These are phyloP conservation scores for Heteropelma amictum DNA, from an alignment of 2,888 invertebrate species.

Conservation along the genomic window DNA sequence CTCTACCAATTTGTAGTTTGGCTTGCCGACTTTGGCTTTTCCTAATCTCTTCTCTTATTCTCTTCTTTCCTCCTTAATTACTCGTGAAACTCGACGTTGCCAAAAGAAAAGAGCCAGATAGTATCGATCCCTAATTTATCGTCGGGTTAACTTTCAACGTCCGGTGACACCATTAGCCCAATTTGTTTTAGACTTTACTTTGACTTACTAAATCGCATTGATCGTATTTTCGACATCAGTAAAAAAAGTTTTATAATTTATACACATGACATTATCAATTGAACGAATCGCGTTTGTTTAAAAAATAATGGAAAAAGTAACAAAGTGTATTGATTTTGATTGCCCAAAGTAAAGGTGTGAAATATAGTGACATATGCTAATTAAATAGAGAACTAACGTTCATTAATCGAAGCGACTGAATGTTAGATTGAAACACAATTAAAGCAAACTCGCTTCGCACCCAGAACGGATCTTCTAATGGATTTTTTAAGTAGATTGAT, in stretches of 20 bases:
- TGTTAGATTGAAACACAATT: constrained; percentile 53
- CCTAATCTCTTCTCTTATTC: background rate
- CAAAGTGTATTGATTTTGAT: background rate
- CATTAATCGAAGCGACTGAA: constrained; percentile 34
- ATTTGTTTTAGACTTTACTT: constrained; percentile 43
- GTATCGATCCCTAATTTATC: constrained; percentile 55
- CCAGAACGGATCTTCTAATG: constrained; percentile 36
- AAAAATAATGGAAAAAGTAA: too few species aligned
- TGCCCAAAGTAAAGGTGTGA: background rate
- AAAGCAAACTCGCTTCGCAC: constrained; percentile 18
- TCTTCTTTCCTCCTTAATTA: constrained; percentile 4
- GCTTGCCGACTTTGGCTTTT: constrained; percentile 40
- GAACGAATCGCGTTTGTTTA: too few species aligned
- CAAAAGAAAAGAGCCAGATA: constrained; percentile 29
- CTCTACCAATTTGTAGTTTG: constrained; percentile 55
- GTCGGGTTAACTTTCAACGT: constrained; percentile 36
- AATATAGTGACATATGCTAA: constrained; percentile 25
- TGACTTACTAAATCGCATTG: constrained; percentile 7
- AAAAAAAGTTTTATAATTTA: constrained; percentile 24
- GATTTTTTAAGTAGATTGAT: constrained; percentile 55
- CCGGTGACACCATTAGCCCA: constrained; percentile 47
- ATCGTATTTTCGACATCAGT: constrained; percentile 13
- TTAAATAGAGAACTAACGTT: constrained; percentile 35
- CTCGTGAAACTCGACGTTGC: constrained; percentile 22
- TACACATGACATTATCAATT: background rate